A percentile compares a stretch with the other conserved stretches of the same genome.
Evolutionary conservation across 1,140 invertebrate genomes (phyloP).

Genomic region (Brachionus calyciflorus): DNA sequence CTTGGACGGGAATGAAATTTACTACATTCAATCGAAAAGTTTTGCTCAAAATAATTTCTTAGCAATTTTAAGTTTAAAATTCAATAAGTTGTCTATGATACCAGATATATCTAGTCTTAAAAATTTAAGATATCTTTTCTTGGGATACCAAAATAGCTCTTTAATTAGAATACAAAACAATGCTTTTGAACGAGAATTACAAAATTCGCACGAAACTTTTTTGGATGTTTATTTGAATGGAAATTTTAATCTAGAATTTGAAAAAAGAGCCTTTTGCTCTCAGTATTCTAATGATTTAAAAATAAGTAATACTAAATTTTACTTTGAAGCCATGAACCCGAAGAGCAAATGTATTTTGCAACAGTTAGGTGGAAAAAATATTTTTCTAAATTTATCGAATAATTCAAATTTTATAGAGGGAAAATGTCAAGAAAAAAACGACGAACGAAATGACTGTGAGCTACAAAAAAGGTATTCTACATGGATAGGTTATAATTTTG

Average conservation of each 20-base stretch:
- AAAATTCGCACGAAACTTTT: neutral
- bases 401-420: too few relatives aligned
- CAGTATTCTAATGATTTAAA: neutral
- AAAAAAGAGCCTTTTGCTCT: slow-evolving; percentile 15
- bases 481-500: slow-evolving; percentile 4
- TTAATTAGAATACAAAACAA: neutral
- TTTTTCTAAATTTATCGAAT: neutral
- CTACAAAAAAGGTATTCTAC: neutral
- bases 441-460: too few relatives aligned
- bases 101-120: neutral
- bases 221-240: neutral
- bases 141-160: neutral
- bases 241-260: neutral
- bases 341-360: neutral
- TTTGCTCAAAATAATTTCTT: neutral
- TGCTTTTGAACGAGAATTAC: neutral
- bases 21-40: neutral
- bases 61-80: neutral
- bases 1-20: neutral
- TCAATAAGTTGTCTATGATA: neutral
- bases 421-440: too few relatives aligned
- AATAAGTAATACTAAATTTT: neutral
- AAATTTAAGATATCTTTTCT: neutral
- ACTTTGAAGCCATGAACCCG: neutral
- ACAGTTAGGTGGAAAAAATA: neutral